Conservation (phyloP, 2,888 invertebrate genomes). For the Drosophila lacicola region DNA sequence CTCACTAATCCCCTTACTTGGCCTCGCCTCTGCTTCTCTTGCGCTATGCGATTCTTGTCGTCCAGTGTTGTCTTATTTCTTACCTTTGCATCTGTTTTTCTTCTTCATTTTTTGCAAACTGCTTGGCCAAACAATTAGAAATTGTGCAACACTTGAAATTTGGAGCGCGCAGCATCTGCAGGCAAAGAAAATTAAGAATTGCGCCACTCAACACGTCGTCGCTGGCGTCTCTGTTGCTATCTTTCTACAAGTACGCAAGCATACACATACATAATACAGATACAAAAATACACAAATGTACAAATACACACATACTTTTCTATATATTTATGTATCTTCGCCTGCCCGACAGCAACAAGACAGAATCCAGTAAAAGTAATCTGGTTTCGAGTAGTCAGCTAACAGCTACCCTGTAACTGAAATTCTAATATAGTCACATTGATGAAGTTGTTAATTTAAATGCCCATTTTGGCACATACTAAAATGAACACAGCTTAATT, state of each 20-base stretch:
- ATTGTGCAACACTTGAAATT: slow-evolving; percentile 63
- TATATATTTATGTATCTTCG: slow-evolving; percentile 14
- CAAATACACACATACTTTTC: neutral
- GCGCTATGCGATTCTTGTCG: slow-evolving; percentile 10
- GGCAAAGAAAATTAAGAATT: slow-evolving; percentile 40
- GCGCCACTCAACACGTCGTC: slow-evolving; percentile 48
- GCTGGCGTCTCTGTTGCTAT: slow-evolving; percentile 16
- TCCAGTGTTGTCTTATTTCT: slow-evolving; percentile 20
- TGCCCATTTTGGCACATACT: neutral
- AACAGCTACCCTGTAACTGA: slow-evolving; percentile 2
- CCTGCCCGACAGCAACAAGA: neutral
- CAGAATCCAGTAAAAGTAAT: neutral
- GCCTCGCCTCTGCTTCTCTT: neutral
- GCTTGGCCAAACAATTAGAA: slow-evolving; percentile 69
- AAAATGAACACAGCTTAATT: neutral
- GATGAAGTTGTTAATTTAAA: neutral
- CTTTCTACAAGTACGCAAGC: slow-evolving; percentile 11
- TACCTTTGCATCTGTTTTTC: slow-evolving; percentile 5
- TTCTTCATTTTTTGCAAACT: slow-evolving; percentile 45
- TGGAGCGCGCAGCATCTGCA: slow-evolving; percentile 37
- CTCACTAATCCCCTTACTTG: slow-evolving; percentile 16
- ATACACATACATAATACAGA: neutral
- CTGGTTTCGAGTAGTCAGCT: neutral
- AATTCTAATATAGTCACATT: too few species aligned
- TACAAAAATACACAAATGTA: neutral